These are phyloP conservation scores for Pollachius pollachius DNA, from an alignment of 2,113 vertebrate genomes.

Conservation along the genomic window DNA sequence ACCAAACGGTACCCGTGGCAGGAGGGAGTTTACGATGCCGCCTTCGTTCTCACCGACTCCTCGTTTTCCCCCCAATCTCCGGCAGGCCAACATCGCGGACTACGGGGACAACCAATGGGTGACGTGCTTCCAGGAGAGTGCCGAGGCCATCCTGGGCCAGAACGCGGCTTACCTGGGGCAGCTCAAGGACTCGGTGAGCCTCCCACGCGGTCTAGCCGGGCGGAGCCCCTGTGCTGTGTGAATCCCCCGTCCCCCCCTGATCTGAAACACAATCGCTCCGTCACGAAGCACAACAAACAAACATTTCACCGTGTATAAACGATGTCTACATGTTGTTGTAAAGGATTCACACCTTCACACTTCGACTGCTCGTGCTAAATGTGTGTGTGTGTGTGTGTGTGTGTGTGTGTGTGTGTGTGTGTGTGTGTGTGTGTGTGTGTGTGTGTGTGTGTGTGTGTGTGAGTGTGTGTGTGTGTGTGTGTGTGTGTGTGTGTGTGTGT, in stretches of 20 bases:
- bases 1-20: not conserved
- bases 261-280: too few relatives aligned
- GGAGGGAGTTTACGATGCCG: not conserved
- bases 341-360: too few relatives aligned
- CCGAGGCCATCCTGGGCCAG: conserved; percentile 91
- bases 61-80: conserved; percentile 18
- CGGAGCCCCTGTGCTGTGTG: not conserved
- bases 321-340: too few relatives aligned
- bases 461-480: too few relatives aligned
- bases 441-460: too few relatives aligned
- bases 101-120: conserved; percentile 94
- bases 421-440: too few relatives aligned
- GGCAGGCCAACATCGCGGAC: conserved; percentile 91
- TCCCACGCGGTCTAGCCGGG: not conserved
- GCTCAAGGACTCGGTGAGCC: conserved; percentile 89
- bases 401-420: too few relatives aligned
- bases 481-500: too few relatives aligned
- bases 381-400: too few relatives aligned
- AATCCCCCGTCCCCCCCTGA: not conserved
- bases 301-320: too few relatives aligned
- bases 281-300: too few relatives aligned
- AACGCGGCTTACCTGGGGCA: conserved; percentile 87
- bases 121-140: conserved; percentile 94
- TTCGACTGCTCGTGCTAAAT: too few relatives aligned
- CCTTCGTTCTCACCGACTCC: not conserved